Evolutionary conservation across 2,113 vertebrate species (phyloP), one percentile per base, ranked within the genome.

Genomic region (Passerina amoena): DNA sequence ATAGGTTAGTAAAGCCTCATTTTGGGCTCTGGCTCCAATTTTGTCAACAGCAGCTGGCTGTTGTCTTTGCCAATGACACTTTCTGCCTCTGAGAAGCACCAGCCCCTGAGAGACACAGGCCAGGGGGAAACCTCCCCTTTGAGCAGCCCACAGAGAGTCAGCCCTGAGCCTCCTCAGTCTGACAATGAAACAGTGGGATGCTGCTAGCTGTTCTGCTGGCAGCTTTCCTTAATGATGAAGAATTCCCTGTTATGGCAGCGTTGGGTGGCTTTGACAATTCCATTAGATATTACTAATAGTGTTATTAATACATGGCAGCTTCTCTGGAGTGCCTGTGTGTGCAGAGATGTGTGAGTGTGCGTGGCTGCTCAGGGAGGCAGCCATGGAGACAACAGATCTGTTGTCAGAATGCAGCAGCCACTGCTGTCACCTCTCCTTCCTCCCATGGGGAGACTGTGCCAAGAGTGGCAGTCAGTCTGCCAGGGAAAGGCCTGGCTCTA

Each of bases 211-310:
- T 82, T 96, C 76, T 54, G 53, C 51, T 93, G 87, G 86, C 90
- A 95, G 82, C 33, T 87, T 85, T 69, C 87, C 70, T 89, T 97
- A 97, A 97, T 95, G 96, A 94, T 96, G 94, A 97, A 93, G 92
- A 93, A 97, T 96, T 89, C 82, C 89, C 82, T 94, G 76, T 92
- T 97, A 91, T 84, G 72, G 23, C 64, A 95, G 73, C 0, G 0
- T 50, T 92, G 66, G 87, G 82, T 92, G 88, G 88, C 73, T 96
- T 89, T 97, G 94, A 97, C 95, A 97, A 97, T 97, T 95, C 91
- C 82, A 97, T 97, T 96, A 95, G 45, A 53, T 89, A 82, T 96
- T 96, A 78, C 92, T 96, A 95, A 95, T 95, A 95, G 87, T 75
- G 73, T 85, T 95, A 96, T 95, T 97, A 97, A 95, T 92, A 86